Conservation (phyloP, 2,888 invertebrate genomes). For the Lasioglossum leucozonium region DNA sequence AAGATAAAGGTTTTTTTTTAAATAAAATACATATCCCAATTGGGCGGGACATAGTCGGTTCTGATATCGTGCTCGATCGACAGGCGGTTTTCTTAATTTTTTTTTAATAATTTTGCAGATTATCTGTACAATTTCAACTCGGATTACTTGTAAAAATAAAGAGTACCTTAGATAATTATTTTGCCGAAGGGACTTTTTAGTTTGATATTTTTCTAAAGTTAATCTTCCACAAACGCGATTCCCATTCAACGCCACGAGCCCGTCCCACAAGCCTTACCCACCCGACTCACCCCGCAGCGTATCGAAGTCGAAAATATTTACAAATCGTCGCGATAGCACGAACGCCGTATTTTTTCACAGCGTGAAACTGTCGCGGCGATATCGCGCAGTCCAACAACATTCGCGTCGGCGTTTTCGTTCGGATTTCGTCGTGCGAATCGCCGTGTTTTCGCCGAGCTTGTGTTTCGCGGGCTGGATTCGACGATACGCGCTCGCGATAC, state of each 20-base stretch:
- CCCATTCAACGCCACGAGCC: too few relatives aligned
- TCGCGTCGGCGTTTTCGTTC: neutral
- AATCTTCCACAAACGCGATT: neutral
- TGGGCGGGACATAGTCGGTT: neutral
- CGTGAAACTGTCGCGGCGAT: conserved; percentile 15
- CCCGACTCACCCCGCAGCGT: neutral
- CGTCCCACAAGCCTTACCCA: neutral
- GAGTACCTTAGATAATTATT: neutral
- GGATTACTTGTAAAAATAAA: neutral
- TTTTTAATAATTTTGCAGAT: neutral
- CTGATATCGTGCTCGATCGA: neutral
- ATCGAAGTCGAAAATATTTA: conserved; percentile 32
- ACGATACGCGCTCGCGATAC: conserved; percentile 10
- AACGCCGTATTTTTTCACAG: conserved; percentile 6
- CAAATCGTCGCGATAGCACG: conserved; percentile 15
- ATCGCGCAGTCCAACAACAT: neutral
- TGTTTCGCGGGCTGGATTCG: conserved; percentile 23
- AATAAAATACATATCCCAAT: too few relatives aligned
- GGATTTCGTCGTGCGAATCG: neutral
- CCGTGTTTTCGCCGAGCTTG: conserved; percentile 18
- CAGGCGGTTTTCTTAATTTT: neutral
- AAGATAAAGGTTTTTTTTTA: too few relatives aligned
- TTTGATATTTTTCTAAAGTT: neutral
- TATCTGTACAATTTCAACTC: neutral
- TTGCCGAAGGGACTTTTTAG: neutral